Conservation (phyloP, 2,113 vertebrate genomes). For the cat (Felis catus) region F.catus_Fca126_mat1.0 CM031424.1:11050501-11051000, state of each 20-base stretch:
- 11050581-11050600: slow-evolving; percentile 50
- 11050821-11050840: slow-evolving; percentile 45
- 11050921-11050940: slow-evolving; percentile 36
- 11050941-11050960: not conserved
- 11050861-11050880: slow-evolving; percentile 61
- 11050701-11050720: slow-evolving; percentile 30
- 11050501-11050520: slow-evolving; percentile 56
- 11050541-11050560: slow-evolving; percentile 64
- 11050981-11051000: not conserved
- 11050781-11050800: not conserved
- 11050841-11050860: slow-evolving; percentile 23
- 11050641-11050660: not conserved
- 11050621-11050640: slow-evolving; percentile 50
- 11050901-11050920: slow-evolving; percentile 59
- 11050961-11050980: slow-evolving; percentile 1
- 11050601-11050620: slow-evolving; percentile 2
- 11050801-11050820: not conserved
- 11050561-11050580: slow-evolving; percentile 59
- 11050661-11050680: not conserved
- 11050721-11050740: slow-evolving; percentile 34
- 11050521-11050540: slow-evolving; percentile 80
- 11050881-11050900: slow-evolving; percentile 46
- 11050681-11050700: slow-evolving; percentile 28
- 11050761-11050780: not conserved
- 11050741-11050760: not conserved